Percentiles rank a stretch among this genome's conserved stretches.
These are phyloP conservation scores for Albula glossodonta DNA, from an alignment of 2,113 vertebrate species.

Conservation along the genomic window DNA sequence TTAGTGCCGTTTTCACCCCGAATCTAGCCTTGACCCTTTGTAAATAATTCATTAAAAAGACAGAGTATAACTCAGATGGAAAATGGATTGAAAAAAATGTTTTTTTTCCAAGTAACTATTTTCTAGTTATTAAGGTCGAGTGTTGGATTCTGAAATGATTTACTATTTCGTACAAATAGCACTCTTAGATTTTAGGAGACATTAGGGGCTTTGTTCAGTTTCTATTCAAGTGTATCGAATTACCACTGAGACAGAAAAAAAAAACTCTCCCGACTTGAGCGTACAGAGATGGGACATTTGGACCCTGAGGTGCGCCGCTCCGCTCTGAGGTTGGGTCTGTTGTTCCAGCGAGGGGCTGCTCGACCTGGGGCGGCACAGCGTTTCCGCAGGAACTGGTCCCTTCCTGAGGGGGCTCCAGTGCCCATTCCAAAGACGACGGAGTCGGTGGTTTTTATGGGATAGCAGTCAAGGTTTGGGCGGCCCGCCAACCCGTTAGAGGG, in stretches of 20 bases:
- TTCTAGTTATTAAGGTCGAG: neutral
- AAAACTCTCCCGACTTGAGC: neutral
- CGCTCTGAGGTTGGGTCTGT: neutral
- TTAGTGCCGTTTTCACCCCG: neutral
- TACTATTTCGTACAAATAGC: neutral
- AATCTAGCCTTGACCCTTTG: neutral
- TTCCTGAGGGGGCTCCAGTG: neutral
- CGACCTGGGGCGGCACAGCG: neutral
- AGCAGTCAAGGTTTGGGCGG: slow-evolving; percentile 15
- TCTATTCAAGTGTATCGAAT: neutral
- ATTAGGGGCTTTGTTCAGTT: slow-evolving; percentile 3
- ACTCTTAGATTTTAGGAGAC: neutral
- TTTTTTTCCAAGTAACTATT: neutral
- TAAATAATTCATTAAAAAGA: neutral
- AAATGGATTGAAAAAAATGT: slow-evolving; percentile 2
- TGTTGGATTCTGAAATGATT: slow-evolving; percentile 16
- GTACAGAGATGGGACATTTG: neutral
- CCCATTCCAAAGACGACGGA: neutral
- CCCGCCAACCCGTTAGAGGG: neutral
- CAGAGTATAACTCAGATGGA: neutral
- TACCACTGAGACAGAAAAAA: neutral
- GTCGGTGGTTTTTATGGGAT: neutral
- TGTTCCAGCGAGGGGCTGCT: neutral
- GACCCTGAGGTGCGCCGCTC: neutral
- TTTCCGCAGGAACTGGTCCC: neutral